phyloP scores from a whole-genome alignment of 1,140 invertebrate species.

The Delia radicum region DNA sequence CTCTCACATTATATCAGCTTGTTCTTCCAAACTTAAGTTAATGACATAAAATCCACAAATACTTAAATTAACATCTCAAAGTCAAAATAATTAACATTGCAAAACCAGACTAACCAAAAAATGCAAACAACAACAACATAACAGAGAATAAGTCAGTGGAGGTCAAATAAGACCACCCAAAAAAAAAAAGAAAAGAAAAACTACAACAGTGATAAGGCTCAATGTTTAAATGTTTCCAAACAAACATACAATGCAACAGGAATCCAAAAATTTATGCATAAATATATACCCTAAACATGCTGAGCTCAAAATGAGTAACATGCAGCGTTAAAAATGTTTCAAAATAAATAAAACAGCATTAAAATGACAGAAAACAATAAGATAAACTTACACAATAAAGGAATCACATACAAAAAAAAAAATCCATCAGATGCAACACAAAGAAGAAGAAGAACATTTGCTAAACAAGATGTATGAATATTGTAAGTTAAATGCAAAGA shows the following conservation, averaged over 20 bases:
- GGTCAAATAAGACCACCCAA: not conserved
- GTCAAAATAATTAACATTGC: conserved; percentile 15
- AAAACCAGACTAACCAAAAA: conserved; percentile 10
- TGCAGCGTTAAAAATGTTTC: conserved; percentile 22
- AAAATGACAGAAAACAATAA: not conserved
- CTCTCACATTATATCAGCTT: no score
- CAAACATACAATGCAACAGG: not conserved
- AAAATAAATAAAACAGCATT: conserved; percentile 21
- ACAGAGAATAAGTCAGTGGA: not conserved
- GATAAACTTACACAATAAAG: not conserved
- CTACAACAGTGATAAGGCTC: not conserved
- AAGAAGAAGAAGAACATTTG: not conserved
- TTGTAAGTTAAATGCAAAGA: not conserved
- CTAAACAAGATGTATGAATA: not conserved
- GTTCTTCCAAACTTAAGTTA: no score
- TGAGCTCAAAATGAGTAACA: conserved; percentile 17
- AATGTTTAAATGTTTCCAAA: no score
- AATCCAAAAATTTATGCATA: not conserved
- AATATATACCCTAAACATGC: not conserved
- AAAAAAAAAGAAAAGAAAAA: not conserved
- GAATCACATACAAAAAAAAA: not conserved
- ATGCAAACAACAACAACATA: not conserved
- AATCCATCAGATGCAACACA: not conserved
- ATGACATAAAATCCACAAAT: no score
- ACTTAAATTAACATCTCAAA: conserved; percentile 19